These are phyloP conservation scores for Galendromus occidentalis DNA, from an alignment of 1,140 invertebrate genomes.

Conservation along the genomic window DNA sequence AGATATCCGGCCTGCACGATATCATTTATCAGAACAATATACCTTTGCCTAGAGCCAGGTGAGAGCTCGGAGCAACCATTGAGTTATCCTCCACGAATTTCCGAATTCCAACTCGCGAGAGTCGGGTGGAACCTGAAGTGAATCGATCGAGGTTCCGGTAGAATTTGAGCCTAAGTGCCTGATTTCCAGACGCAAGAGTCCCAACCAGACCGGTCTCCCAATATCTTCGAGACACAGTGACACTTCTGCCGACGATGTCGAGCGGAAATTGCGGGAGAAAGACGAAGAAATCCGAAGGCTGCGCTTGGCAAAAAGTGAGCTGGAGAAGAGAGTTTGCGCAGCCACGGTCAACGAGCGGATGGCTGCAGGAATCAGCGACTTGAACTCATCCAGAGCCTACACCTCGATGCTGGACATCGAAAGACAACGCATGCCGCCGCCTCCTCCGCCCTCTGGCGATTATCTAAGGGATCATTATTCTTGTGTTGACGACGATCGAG, in stretches of 20 bases:
- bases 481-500: neutral
- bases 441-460: neutral
- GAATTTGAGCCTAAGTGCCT: no score
- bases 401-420: neutral
- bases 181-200: neutral
- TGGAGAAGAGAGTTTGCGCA: neutral
- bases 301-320: neutral
- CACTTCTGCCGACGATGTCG: neutral
- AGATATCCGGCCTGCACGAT: neutral
- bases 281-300: neutral
- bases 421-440: neutral
- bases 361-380: no score
- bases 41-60: neutral
- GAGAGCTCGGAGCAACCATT: no score
- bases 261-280: neutral
- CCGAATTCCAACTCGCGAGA: no score
- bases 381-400: no score
- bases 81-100: no score
- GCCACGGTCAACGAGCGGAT: neutral
- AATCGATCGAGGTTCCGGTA: no score
- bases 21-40: slow-evolving; percentile 9
- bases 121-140: no score
- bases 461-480: neutral
- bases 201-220: neutral
- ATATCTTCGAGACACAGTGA: neutral